A percentile compares a stretch with the other conserved stretches of the same genome.
phyloP scores from a whole-genome alignment of 2,797 vertebrate species.

The Salmo trutta region DNA sequence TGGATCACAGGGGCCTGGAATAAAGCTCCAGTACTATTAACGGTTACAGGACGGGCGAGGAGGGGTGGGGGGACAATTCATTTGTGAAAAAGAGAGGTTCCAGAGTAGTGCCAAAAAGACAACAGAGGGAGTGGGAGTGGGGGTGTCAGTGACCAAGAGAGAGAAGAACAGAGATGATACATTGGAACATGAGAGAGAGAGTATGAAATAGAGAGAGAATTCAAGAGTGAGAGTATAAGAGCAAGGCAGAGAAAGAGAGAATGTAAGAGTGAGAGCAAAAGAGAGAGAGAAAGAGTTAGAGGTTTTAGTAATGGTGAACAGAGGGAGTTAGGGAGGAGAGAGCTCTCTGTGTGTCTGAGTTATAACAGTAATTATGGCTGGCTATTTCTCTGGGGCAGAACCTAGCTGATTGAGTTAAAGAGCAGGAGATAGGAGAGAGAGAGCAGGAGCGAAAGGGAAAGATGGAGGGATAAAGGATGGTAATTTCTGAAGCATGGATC shows the following conservation, averaged over 20 bases:
- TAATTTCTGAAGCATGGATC: background rate
- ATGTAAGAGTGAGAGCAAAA: background rate
- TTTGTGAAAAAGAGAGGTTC: background rate
- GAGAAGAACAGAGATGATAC: background rate
- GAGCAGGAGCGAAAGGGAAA: background rate
- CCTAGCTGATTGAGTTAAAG: background rate
- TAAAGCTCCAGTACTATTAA: slow-evolving; percentile 25
- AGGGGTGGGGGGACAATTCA: background rate
- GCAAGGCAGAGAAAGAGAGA: background rate
- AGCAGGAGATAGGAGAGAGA: background rate
- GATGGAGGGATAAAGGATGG: background rate
- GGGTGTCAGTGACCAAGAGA: background rate
- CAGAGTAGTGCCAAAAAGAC: no score
- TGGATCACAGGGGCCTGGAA: slow-evolving; percentile 19
- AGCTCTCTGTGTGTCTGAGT: background rate
- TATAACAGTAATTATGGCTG: slow-evolving; percentile 3
- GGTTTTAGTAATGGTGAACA: background rate
- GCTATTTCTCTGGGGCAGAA: slow-evolving; percentile 2
- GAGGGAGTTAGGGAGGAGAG: background rate
- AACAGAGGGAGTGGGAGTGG: background rate
- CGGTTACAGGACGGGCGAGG: background rate
- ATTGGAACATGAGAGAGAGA: background rate
- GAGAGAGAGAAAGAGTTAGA: background rate
- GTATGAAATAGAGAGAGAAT: background rate
- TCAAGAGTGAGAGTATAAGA: background rate